These are phyloP conservation scores for Crotalus helleri DNA, from an alignment of 2,113 vertebrate genomes.

Conservation along the genomic window DNA sequence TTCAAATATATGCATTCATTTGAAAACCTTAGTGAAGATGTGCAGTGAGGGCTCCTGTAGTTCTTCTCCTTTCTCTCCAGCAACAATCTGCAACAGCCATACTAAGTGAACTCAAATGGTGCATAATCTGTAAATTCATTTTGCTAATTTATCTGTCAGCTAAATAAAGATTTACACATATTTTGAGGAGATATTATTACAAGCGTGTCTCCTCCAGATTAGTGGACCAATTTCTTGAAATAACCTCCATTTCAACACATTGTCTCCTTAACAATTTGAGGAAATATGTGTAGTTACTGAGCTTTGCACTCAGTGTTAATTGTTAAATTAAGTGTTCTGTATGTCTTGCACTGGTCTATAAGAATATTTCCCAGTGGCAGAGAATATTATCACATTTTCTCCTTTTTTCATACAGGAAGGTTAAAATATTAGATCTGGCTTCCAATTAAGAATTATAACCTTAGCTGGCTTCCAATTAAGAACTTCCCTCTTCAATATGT, in stretches of 20 bases:
- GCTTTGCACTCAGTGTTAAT: slow-evolving; percentile 52
- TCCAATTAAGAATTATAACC: slow-evolving; percentile 14
- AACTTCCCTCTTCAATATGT: slow-evolving; percentile 14
- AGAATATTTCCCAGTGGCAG: slow-evolving; percentile 13
- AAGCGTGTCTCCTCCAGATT: slow-evolving; percentile 45
- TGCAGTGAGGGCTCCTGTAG: slow-evolving; percentile 31
- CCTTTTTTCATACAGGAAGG: not conserved
- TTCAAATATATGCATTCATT: slow-evolving; percentile 4
- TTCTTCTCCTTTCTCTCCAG: slow-evolving; percentile 38
- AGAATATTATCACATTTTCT: slow-evolving; percentile 25
- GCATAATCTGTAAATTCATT: slow-evolving; percentile 37
- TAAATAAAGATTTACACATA: slow-evolving; percentile 42
- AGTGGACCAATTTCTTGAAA: slow-evolving; percentile 34
- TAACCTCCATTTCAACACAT: slow-evolving; percentile 35
- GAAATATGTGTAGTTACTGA: slow-evolving; percentile 3
- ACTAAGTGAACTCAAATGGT: slow-evolving; percentile 18
- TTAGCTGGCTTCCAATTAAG: slow-evolving; percentile 16
- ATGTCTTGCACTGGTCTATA: slow-evolving; percentile 36
- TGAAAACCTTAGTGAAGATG: not conserved
- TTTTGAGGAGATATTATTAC: slow-evolving; percentile 34
- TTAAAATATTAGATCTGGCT: slow-evolving; percentile 36
- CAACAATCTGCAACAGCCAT: slow-evolving; percentile 26
- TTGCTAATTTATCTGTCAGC: slow-evolving; percentile 40
- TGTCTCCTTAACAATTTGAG: slow-evolving; percentile 46
- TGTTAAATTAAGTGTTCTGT: slow-evolving; percentile 40